Percentiles rank a stretch among this genome's conserved stretches.
Evolutionary conservation across 1,140 invertebrate species (phyloP).

Genomic region (Berghia stephanieae): DNA sequence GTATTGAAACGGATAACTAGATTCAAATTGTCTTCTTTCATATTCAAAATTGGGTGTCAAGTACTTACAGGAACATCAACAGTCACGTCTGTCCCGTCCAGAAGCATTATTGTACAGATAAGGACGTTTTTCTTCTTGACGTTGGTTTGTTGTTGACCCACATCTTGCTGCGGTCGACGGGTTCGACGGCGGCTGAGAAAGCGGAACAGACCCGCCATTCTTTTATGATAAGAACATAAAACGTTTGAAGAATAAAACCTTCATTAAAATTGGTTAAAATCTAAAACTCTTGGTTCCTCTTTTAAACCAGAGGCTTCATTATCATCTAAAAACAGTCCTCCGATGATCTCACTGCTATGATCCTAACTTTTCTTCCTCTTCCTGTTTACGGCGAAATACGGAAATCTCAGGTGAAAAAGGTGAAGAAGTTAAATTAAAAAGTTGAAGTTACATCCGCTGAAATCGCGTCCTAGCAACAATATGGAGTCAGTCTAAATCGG

Average conservation of each 20-base stretch:
- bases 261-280: neutral
- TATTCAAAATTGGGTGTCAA: conserved; percentile 1
- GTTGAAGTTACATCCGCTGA: neutral
- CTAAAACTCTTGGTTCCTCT: neutral
- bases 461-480: neutral
- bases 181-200: conserved; percentile 62
- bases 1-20: neutral
- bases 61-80: conserved; percentile 60
- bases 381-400: conserved; percentile 21
- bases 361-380: no score
- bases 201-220: conserved; percentile 60
- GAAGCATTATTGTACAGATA: conserved; percentile 58
- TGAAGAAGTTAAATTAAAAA: neutral
- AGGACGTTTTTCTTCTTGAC: conserved; percentile 60
- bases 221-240: conserved; percentile 14
- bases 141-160: conserved; percentile 35
- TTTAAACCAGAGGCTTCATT: no score
- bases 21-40: neutral
- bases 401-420: neutral
- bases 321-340: no score
- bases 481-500: neutral
- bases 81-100: conserved; percentile 62
- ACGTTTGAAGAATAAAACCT: neutral
- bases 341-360: no score
- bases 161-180: conserved; percentile 45